Base-by-base conservation (phyloP, 92 coral and sea anemone genomes). In the Parazoanthus swiftii region DNA sequence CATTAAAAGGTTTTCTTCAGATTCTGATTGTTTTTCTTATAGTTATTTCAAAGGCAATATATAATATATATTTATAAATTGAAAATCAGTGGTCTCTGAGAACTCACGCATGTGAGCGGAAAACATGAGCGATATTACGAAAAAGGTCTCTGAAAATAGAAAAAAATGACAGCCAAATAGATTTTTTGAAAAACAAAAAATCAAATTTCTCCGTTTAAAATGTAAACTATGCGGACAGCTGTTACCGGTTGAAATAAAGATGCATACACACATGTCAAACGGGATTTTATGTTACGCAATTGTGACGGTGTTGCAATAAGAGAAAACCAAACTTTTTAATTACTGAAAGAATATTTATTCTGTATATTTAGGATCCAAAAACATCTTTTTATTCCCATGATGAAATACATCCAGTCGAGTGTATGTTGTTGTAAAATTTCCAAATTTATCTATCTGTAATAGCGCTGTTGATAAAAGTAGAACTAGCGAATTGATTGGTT, bases 201-300 rank as follows among this genome's bases (percentile, higher is more conserved):
- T 43, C 36, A 44, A 39, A 18, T 77, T 42, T 44, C 37, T n/a
- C 8, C 29, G 77, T 73, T 73, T 4, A 73, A 29, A 37, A 39
- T 36, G 43, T 75, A 11, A 75, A 37, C 23, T 37, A 16, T 77
- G 81, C 21, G 6, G 81, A 77, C 81, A 77, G 81, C 81, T 77
- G 81, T 11, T 20, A 1, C 50, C 29, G 15, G 44, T 42, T 8
- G 44, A 20, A 16, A 42, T 25, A 38, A 11, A 77, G 16, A 77
- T 77, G 14, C 7, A 77, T 21, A 77, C 8, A 75, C 44, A 76
- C n/a, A 42, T 20, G 18, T 25, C 44, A 46, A 25, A 39, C 26
- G 35, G 20, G 6, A 8, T 21, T 77, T 21, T 77, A 38, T 23
- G 6, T 16, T 75, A 36, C 25, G 79, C 50, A 75, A 15, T 36